Evolutionary conservation across 2,888 invertebrate species (phyloP), one percentile per base, ranked within the genome.

Genomic region (Yponomeuta evonymella): DNA sequence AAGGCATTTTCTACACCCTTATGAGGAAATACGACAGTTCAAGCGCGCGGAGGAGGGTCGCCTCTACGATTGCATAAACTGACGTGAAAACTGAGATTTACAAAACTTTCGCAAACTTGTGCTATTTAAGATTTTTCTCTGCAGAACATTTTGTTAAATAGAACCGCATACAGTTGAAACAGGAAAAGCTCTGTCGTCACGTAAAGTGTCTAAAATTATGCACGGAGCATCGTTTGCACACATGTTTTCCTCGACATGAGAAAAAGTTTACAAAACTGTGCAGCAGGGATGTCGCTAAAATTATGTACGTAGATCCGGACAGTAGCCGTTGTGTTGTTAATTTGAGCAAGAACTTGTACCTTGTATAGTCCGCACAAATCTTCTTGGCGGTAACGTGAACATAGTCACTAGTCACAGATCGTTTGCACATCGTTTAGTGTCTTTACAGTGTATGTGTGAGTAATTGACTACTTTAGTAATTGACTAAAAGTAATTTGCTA

Each of bases 21-120:
- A 91, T 90, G 90, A 91, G 90, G 87, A 91, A 90, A 90, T 89
- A 91, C 90, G 90, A 88, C 89, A 89, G 87, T 87, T 88, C 85
- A 84, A 80, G 80, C 83, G 77, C 80, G 75, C 77, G 82, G 81
- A 81, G 79, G 82, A 82, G 84, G 83, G 86, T 82, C 83, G 80
- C 82, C 79, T 83, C 84, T 84, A 84, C 85, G 87, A 88, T 87
- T 88, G 84, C 83, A 83, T 77, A 79, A 86, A 84, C 82, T 86
- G 85, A 84, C 51, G 58, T 69, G 67, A 58, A 51, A 58, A 58
- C 58, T 58, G 58, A 58, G 51, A 69, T 67, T 67, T 67, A 67
- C 43, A 36, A 36, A 43, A 67, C 36, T 33, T 67, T 33, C 33
- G 30, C 33, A 30, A 11, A 65, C 65, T 65, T 30, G 12, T 5